Evolutionary conservation across 2,888 invertebrate genomes (phyloP).

Genomic region (Drosophila neoperkinsi): DNA sequence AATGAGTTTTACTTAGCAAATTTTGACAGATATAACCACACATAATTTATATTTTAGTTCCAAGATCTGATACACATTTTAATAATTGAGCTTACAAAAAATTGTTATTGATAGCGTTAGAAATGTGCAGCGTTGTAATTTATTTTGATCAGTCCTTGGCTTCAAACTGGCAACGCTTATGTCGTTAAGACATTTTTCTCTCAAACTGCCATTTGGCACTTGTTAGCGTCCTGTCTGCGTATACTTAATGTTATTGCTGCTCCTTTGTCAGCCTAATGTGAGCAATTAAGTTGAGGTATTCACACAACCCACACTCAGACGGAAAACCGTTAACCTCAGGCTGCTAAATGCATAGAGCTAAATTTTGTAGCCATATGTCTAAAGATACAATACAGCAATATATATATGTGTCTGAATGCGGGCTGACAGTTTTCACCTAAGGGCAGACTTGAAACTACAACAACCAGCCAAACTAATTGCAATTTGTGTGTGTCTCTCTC

Average conservation of each 20-base stretch:
- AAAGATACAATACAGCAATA: neutral
- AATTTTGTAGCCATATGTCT: constrained; percentile 34
- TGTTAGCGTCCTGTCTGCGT: constrained; percentile 38
- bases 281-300: constrained; percentile 72
- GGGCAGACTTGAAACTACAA: constrained; percentile 40
- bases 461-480: constrained; percentile 62
- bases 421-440: constrained; percentile 48
- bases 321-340: constrained; percentile 13
- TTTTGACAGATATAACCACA: neutral
- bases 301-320: constrained; percentile 34
- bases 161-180: neutral
- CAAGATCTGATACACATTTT: neutral
- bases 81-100: neutral
- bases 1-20: neutral
- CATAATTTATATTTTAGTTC: neutral
- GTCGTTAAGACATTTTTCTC: neutral
- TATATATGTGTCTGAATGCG: constrained; percentile 1
- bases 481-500: constrained; percentile 43
- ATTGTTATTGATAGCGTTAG: neutral
- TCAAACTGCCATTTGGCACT: constrained; percentile 20
- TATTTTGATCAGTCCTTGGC: neutral
- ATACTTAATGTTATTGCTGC: constrained; percentile 68
- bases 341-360: constrained; percentile 4
- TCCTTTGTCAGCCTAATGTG: constrained; percentile 68
- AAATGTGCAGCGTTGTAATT: neutral